Evolutionary conservation across 92 coral and sea anemone genomes (phyloP), one percentile per base, ranked within the genome.

Genomic region (Palythoa grandis): DNA sequence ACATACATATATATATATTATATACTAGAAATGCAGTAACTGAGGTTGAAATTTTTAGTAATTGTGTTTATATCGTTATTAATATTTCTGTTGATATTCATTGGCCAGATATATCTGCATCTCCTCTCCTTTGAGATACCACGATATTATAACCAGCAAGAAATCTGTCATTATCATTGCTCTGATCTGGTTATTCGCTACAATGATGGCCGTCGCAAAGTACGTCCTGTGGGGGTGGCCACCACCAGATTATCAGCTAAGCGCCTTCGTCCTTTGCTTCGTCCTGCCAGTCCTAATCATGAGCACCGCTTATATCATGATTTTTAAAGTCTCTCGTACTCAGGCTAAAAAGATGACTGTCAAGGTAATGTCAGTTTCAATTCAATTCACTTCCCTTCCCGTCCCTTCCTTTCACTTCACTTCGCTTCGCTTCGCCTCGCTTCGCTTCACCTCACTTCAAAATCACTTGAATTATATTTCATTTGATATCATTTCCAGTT

Each of bases 251-350:
- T 96, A 88, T 89, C 97, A 88, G 82, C 39, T 96, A 52, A 86
- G 84, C 58, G 92, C 96, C 8, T 93, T 96, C 78, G 72, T 91
- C 3, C 84, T 94, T 70, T 95, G 98, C 79, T 96, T 96, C 88
- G 88, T 87, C 1, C 54, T 91, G 38, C 98, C 98, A 11, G 90
- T 94, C 5, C 29, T 94, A 52, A 79, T 93, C 57, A 96, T 94
- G 98, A 91, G 95, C 83, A 80, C 76, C 23, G 88, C 92, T 29
- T 96, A 96, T 74, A 47, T 95, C 11, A 83, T 96, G 98, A 96
- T 96, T 19, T 96, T 96, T 89, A 92, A 93, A 82, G 98, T 92
- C 29, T 95, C 98, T 56, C 93, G 96, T 52, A 96, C 95, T 14
- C 98, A 96, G 71, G 98, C 93, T 72, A 92, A 82, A 70, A 92